These are phyloP conservation scores for Tragelaphus strepsiceros DNA, from an alignment of 2,113 vertebrate species.

Conservation along the genomic window DNA sequence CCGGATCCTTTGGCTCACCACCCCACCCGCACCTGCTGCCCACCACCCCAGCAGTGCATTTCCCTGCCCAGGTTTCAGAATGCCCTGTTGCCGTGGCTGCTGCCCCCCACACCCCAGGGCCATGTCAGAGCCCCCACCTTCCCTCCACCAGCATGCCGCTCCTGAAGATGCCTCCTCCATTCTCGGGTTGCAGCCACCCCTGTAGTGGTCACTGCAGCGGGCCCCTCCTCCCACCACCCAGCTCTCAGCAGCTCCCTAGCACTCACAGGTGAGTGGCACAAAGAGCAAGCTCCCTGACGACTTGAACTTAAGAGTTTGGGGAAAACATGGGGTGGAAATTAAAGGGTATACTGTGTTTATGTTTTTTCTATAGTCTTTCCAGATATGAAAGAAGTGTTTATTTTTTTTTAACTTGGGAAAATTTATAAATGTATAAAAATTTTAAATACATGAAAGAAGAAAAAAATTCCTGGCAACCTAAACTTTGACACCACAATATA, in stretches of 20 bases:
- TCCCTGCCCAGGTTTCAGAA: constrained; percentile 83
- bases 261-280: constrained; percentile 83
- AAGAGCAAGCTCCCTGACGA: not conserved
- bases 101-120: constrained; percentile 81
- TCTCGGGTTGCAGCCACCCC: constrained; percentile 91
- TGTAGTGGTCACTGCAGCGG: constrained; percentile 92
- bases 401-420: not conserved
- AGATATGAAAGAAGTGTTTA: not conserved
- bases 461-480: not conserved
- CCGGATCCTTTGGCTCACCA: constrained; percentile 73
- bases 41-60: constrained; percentile 79
- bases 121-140: constrained; percentile 93
- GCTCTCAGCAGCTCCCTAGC: constrained; percentile 85
- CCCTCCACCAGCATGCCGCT: constrained; percentile 88
- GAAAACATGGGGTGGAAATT: not conserved
- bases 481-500: not conserved
- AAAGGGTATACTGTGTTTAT: not conserved
- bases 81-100: constrained; percentile 81
- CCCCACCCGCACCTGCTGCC: constrained; percentile 83
- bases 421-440: not conserved
- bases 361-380: not conserved
- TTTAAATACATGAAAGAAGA: not conserved
- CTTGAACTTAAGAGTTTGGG: not conserved
- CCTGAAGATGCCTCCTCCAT: constrained; percentile 89
- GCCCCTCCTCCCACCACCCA: constrained; percentile 81